Base-by-base conservation (phyloP, 2,888 invertebrate genomes). In the Hyppa rectilinea region DNA sequence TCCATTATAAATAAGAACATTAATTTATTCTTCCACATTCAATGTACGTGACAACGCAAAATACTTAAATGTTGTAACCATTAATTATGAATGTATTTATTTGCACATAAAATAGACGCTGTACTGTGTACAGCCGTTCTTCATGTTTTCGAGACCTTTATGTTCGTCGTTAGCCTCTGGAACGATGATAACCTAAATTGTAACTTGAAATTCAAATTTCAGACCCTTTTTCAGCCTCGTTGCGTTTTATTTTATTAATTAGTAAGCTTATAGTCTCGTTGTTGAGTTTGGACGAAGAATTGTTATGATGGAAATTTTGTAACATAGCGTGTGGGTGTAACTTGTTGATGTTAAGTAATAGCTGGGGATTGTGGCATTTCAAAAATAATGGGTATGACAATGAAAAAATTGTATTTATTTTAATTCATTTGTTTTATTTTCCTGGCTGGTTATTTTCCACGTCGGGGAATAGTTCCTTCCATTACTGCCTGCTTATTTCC, bases 41-140 rank as follows among this genome's bases (percentile, higher is more conserved):
- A 29, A 9, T 43, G 74, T 59, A 81, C 80, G 82, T 81, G 81
- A 78, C 74, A 68, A 43, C 58, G 74, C 78, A 78, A 80, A 71
- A 67, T 60, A 67, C 34, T 20, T 70, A 67, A 74, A 81, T 81
- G 69, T 74, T 80, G 58, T 52, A 74, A 59, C 53, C 62, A 80
- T 81, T 80, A 67, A 80, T 79, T 79, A 80, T 61, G 50, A 52
- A 80, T 66, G 47, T 59, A 67, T 63, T 66, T 64, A 77, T 81
- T 70, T 78, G 67, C 58, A 56, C 53, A 70, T 72, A 70, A 75
- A 75, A 47, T 62, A 36, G 36, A 67, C 40, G 56, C 31, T 0
- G 12, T 56, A 45, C 43, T 23, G 29, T 52, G 59, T 73, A 68
- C 78, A 67, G 31, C 56, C 45, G 70, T 72, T 73, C 60, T 70